Evolutionary conservation across 1,140 invertebrate genomes (phyloP).

Genomic region (Yoshiicerus persimilis): DNA sequence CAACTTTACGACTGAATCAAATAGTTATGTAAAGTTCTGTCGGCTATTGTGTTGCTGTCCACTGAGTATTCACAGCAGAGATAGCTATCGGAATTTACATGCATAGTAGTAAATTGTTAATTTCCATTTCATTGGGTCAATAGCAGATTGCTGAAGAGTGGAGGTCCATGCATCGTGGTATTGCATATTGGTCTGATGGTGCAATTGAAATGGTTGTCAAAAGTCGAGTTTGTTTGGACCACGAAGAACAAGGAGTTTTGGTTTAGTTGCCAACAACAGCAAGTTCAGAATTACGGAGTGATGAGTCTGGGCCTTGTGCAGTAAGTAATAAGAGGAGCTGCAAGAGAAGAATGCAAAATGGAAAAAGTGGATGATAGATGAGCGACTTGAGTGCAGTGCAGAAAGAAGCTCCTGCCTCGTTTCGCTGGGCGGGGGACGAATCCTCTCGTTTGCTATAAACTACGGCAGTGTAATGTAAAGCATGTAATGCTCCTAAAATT

Average conservation of each 20-base stretch:
- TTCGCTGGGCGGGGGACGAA: neutral
- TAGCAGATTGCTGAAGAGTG: neutral
- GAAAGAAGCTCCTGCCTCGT: neutral
- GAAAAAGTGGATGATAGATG: constrained; percentile 12
- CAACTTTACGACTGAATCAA: neutral
- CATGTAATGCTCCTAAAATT: neutral
- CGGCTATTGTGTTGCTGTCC: no score
- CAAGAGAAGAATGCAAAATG: neutral
- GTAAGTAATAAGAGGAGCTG: neutral
- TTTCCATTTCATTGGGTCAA: neutral
- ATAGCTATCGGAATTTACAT: neutral
- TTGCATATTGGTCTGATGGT: neutral
- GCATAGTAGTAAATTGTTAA: neutral
- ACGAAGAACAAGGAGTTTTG: neutral
- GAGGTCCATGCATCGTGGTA: neutral
- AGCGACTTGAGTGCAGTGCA: neutral
- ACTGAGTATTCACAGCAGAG: neutral
- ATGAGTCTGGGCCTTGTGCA: neutral
- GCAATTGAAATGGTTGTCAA: neutral
- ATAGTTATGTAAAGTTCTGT: no score
- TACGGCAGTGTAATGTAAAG: neutral
- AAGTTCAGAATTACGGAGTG: neutral
- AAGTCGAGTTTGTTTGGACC: neutral
- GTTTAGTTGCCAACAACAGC: neutral
- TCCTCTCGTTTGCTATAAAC: neutral